Conservation (phyloP, 2,888 invertebrate species). For the Dasypolia templi region DNA sequence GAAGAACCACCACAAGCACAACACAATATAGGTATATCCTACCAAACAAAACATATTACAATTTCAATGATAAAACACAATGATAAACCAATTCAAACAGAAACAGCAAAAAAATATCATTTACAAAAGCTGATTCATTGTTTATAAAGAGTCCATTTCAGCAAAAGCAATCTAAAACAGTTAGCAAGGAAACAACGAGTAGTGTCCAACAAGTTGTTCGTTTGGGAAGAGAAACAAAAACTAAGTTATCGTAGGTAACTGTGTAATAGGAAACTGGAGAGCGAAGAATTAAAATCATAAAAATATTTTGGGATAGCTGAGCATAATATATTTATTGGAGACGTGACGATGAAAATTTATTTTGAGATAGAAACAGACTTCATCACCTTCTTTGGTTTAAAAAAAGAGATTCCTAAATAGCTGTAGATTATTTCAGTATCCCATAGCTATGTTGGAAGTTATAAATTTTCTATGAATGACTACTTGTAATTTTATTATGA, state of each 20-base stretch:
- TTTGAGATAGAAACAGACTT: not conserved
- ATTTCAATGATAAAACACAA: conserved; percentile 28
- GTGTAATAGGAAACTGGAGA: conserved; percentile 55
- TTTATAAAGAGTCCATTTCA: conserved; percentile 56
- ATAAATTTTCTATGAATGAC: not conserved
- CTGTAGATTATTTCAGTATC: not conserved
- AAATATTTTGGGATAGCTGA: not conserved
- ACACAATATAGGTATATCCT: too few relatives aligned
- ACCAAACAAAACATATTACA: not conserved
- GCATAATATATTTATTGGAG: not conserved
- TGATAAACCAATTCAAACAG: conserved; percentile 23
- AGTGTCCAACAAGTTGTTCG: conserved; percentile 67
- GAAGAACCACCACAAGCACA: not conserved
- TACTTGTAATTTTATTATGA: not conserved
- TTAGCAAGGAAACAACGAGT: conserved; percentile 59
- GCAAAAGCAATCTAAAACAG: conserved; percentile 68
- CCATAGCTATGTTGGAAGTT: not conserved
- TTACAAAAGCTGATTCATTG: conserved; percentile 50
- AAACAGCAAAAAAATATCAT: conserved; percentile 44
- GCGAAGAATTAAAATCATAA: conserved; percentile 56
- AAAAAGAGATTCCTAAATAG: not conserved
- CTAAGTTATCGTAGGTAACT: conserved; percentile 63
- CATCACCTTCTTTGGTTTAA: not conserved
- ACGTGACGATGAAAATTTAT: not conserved
- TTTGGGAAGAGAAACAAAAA: conserved; percentile 66